These are phyloP conservation scores for Danionella dracula DNA, from an alignment of 2,797 vertebrate genomes.

Conservation along the genomic window DNA sequence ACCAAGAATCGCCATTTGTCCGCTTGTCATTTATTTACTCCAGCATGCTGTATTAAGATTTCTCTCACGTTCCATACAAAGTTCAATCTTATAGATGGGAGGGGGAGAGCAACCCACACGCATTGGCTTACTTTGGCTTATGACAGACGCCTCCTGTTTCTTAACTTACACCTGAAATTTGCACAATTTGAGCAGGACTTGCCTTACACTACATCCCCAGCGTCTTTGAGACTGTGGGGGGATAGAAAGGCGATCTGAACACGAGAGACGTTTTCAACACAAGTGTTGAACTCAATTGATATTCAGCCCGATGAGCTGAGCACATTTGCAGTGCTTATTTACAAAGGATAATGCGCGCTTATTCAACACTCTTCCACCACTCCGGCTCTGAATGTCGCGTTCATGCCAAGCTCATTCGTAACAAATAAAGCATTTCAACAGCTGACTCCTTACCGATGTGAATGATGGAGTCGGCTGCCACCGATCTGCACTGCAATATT, in stretches of 20 bases:
- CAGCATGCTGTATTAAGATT: conserved; percentile 64
- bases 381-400: not conserved
- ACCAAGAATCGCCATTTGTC: conserved; percentile 55
- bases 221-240: too few species aligned
- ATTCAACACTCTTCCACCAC: not conserved
- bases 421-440: conserved; percentile 18
- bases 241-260: not conserved
- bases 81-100: conserved; percentile 65
- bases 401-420: conserved; percentile 9
- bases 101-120: conserved; percentile 43
- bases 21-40: conserved; percentile 53
- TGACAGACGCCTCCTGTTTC: conserved; percentile 13
- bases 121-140: conserved; percentile 44
- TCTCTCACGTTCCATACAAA: conserved; percentile 74
- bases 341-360: not conserved
- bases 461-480: conserved; percentile 96
- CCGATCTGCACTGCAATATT: conserved; percentile 89
- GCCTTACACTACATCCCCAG: not conserved
- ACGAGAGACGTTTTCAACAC: conserved; percentile 23
- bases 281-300: conserved; percentile 32
- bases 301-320: conserved; percentile 15
- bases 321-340: not conserved
- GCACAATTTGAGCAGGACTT: not conserved
- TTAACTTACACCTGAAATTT: conserved; percentile 28
- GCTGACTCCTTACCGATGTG: conserved; percentile 87